Conservation (phyloP, 2,888 invertebrate genomes). For the Acleris cristana region DNA sequence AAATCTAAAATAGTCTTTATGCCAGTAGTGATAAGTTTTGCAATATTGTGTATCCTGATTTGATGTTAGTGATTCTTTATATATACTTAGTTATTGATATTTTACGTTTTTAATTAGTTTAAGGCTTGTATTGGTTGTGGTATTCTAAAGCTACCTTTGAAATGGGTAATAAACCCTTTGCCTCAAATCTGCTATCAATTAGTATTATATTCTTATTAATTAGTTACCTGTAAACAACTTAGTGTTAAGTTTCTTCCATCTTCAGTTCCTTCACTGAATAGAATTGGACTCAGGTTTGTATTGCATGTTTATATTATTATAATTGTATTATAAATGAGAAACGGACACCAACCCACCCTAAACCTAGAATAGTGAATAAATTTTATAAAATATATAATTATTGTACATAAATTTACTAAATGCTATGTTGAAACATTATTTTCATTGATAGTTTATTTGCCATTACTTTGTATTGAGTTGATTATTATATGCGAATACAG, state of each 20-base stretch:
- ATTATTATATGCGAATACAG: background rate
- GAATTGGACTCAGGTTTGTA: slow-evolving; percentile 40
- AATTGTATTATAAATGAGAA: slow-evolving; percentile 62
- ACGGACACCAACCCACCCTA: slow-evolving; percentile 81
- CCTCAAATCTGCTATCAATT: background rate
- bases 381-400: slow-evolving; percentile 32
- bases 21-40: slow-evolving; percentile 32
- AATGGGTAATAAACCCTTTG: background rate
- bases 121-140: slow-evolving; percentile 26
- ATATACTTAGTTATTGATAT: slow-evolving; percentile 5
- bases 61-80: slow-evolving; percentile 4
- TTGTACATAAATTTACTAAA: slow-evolving; percentile 29
- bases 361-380: slow-evolving; percentile 63
- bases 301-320: slow-evolving; percentile 49
- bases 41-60: slow-evolving; percentile 19
- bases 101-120: slow-evolving; percentile 8
- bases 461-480: background rate
- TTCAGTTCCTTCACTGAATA: slow-evolving; percentile 32
- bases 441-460: slow-evolving; percentile 21
- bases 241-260: slow-evolving; percentile 2
- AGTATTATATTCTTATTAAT: slow-evolving; percentile 6
- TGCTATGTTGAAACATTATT: slow-evolving; percentile 8
- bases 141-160: slow-evolving; percentile 10
- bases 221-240: slow-evolving; percentile 21
- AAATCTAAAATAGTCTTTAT: slow-evolving; percentile 52